Conservation (phyloP, 2,113 vertebrate genomes). For the Siphamia tubifer region DNA sequence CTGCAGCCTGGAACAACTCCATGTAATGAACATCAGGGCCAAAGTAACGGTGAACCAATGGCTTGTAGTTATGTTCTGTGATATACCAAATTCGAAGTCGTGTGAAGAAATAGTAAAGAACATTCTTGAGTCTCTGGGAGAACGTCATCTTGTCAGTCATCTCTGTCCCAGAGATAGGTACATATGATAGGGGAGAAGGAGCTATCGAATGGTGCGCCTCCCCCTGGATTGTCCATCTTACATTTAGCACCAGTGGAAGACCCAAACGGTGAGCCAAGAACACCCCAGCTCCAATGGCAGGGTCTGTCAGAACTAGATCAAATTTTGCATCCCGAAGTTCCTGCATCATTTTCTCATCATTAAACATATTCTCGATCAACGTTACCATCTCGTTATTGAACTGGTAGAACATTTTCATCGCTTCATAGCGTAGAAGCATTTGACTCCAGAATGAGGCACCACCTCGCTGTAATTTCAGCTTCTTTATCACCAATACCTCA, state of each 20-base stretch:
- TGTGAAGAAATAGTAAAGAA: conserved; percentile 14
- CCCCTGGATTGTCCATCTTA: conserved; percentile 58
- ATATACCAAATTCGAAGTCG: conserved; percentile 8
- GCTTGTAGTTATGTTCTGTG: conserved; percentile 22
- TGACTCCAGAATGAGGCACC: conserved; percentile 27
- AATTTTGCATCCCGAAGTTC: conserved; percentile 37
- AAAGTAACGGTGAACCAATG: conserved; percentile 58
- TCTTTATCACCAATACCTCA: not conserved
- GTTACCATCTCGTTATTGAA: not conserved
- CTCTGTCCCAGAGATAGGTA: conserved; percentile 19
- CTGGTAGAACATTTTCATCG: fast-evolving
- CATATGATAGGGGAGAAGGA: conserved; percentile 56
- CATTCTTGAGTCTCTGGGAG: conserved; percentile 29
- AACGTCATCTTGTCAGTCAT: conserved; percentile 67
- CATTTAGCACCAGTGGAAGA: conserved; percentile 65
- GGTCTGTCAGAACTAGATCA: conserved; percentile 62
- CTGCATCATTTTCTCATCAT: conserved; percentile 45
- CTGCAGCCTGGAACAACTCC: conserved; percentile 65
- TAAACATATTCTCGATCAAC: conserved; percentile 21
- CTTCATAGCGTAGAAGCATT: not conserved
- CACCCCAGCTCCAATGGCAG: conserved; percentile 17
- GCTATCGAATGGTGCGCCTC: conserved; percentile 48
- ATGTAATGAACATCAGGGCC: conserved; percentile 59
- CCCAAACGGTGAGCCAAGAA: conserved; percentile 41
- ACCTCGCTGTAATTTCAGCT: not conserved